Evolutionary conservation across 2,113 vertebrate species (phyloP).

Genomic region (Centropristis striata): DNA sequence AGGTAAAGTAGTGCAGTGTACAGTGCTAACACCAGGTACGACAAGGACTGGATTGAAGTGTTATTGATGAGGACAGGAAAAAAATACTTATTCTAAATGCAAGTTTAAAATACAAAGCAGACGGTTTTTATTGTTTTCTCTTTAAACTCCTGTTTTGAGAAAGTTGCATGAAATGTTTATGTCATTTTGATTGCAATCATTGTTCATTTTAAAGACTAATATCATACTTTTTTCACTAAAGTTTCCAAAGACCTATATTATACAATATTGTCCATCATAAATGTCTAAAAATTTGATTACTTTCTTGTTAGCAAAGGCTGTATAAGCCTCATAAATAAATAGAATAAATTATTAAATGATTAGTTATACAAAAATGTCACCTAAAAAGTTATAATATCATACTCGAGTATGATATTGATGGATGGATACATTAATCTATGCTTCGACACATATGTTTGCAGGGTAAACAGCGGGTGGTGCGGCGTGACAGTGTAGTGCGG

Average conservation of each 20-base stretch:
- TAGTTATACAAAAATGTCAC: not conserved
- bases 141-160: not conserved
- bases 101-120: not conserved
- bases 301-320: not conserved
- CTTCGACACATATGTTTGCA: constrained; percentile 45
- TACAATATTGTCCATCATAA: not conserved
- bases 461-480: constrained; percentile 82
- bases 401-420: not conserved
- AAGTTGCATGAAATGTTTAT: not conserved
- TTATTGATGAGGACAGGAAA: not conserved
- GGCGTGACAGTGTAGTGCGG: constrained; percentile 77
- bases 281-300: not conserved
- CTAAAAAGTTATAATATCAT: not conserved
- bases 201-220: not conserved
- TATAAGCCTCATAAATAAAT: not conserved
- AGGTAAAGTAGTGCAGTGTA: not conserved
- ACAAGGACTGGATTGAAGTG: not conserved
- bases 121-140: not conserved
- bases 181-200: not conserved
- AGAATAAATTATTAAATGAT: not conserved
- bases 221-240: not conserved
- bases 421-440: not conserved
- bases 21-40: not conserved
- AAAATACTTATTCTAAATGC: not conserved
- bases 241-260: not conserved